Conservation (phyloP, 2,888 invertebrate species). For the Eucriotettix oculatus region DNA sequence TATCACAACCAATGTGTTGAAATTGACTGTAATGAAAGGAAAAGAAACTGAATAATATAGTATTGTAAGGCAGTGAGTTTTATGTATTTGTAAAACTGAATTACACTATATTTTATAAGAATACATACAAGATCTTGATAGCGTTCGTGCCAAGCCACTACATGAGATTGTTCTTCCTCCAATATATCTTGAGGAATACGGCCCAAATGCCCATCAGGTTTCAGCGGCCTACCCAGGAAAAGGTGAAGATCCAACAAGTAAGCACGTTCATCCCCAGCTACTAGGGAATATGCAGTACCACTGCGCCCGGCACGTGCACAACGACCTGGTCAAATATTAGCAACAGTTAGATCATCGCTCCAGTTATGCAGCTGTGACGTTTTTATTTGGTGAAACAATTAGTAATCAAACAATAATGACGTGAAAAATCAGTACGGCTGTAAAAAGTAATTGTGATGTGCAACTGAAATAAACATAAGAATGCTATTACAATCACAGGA, state of each 20-base stretch:
- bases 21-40: no score
- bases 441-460: no score
- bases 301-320: conserved; percentile 89
- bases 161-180: conserved; percentile 65
- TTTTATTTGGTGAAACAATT: no score
- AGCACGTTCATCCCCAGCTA: conserved; percentile 79
- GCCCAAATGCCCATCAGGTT: conserved; percentile 53
- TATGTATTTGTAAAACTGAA: neutral
- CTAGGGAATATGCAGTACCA: conserved; percentile 82
- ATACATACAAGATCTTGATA: conserved; percentile 55
- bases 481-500: no score
- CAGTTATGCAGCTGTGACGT: no score
- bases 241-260: conserved; percentile 88
- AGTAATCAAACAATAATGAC: no score
- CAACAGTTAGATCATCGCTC: no score
- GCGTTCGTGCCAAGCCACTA: conserved; percentile 56
- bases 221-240: conserved; percentile 67
- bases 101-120: neutral
- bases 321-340: conserved; percentile 37
- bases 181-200: conserved; percentile 61
- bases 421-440: no score
- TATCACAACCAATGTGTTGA: no score
- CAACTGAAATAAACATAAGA: no score
- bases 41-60: no score
- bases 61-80: no score